A percentile compares a stretch with the other conserved stretches of the same genome.
These are phyloP conservation scores for Periophthalmus modestus DNA, from an alignment of 2,113 vertebrate species.

Conservation along the genomic window DNA sequence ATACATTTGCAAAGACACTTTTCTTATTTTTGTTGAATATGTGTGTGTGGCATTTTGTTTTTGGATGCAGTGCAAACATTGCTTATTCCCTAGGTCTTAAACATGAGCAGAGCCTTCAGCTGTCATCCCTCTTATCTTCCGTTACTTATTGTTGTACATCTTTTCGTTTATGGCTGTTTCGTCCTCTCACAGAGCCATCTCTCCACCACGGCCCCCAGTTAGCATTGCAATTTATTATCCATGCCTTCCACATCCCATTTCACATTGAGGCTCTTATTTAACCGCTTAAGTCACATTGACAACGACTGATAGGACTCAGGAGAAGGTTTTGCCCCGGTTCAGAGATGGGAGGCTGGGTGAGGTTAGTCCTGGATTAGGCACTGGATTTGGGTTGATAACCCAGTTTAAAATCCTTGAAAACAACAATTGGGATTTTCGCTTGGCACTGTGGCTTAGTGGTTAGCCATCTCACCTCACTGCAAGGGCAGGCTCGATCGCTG, in stretches of 20 bases:
- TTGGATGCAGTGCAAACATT: conserved; percentile 72
- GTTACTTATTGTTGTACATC: conserved; percentile 74
- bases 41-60: conserved; percentile 68
- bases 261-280: conserved; percentile 65
- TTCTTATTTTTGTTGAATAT: conserved; percentile 1
- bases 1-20: no score
- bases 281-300: conserved; percentile 52
- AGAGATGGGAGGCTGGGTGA: not conserved
- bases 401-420: not conserved
- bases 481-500: not conserved
- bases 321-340: conserved; percentile 44
- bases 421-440: no score
- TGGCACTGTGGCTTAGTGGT: not conserved
- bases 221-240: conserved; percentile 74
- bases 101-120: conserved; percentile 33
- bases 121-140: conserved; percentile 38
- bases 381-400: not conserved
- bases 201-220: conserved; percentile 69
- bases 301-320: not conserved
- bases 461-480: not conserved
- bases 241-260: conserved; percentile 68
- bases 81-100: conserved; percentile 63
- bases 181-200: conserved; percentile 70
- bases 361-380: not conserved
- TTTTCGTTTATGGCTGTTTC: conserved; percentile 77